Conservation (phyloP, 2,797 vertebrate species). For the Liasis olivaceus region DNA sequence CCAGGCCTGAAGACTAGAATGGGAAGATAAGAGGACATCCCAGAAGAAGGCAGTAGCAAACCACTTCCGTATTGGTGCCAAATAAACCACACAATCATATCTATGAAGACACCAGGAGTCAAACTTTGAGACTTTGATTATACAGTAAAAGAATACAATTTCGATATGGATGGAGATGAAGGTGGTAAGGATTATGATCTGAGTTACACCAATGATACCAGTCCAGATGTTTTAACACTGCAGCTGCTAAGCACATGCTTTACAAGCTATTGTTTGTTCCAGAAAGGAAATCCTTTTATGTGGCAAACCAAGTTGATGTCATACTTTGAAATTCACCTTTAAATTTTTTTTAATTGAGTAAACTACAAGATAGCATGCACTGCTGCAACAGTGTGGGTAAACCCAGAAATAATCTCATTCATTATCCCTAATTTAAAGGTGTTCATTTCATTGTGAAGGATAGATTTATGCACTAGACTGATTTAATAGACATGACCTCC, state of each 20-base stretch:
- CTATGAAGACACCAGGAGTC: neutral
- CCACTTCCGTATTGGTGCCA: neutral
- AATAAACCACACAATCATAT: neutral
- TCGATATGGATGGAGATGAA: neutral
- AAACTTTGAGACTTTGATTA: neutral
- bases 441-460: conserved; percentile 20
- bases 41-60: neutral
- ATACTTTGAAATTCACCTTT: conserved; percentile 25
- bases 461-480: neutral
- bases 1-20: neutral
- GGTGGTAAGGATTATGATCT: neutral
- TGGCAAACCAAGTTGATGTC: conserved; percentile 32
- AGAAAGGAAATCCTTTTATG: conserved; percentile 55
- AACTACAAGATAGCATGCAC: conserved; percentile 19
- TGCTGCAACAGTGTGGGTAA: neutral
- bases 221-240: neutral
- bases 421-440: conserved; percentile 4
- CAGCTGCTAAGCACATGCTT: conserved; percentile 38
- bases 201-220: neutral
- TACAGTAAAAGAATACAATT: neutral
- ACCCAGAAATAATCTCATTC: accelerated
- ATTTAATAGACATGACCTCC: neutral
- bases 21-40: neutral
- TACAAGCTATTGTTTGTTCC: conserved; percentile 6
- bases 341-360: conserved; percentile 16